Percentiles rank a stretch among this genome's conserved stretches.
These are phyloP conservation scores for Microcebus griseorufus DNA, from an alignment of 2,113 vertebrate genomes.

Conservation along the genomic window DNA sequence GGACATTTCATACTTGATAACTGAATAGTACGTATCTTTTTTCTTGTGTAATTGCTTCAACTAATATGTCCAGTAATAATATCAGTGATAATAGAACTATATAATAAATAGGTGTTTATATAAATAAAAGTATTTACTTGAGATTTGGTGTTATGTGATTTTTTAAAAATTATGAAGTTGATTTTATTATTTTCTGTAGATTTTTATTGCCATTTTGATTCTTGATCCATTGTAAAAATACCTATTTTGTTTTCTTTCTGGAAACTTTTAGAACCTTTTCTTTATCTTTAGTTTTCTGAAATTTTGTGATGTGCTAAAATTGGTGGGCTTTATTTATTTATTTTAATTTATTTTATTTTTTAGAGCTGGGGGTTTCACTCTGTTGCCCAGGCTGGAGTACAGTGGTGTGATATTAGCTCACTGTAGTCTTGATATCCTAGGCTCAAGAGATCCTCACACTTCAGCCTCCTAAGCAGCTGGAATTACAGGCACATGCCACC, in stretches of 20 bases:
- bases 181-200: conserved; percentile 11
- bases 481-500: too few species aligned
- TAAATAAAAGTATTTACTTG: background rate
- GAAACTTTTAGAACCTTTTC: background rate
- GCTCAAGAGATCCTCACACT: too few species aligned
- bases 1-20: too few species aligned
- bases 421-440: too few species aligned
- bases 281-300: background rate
- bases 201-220: background rate
- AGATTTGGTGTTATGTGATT: conserved; percentile 17
- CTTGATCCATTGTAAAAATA: background rate
- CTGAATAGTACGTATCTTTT: background rate
- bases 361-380: too few species aligned
- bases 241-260: background rate
- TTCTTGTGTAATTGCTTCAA: background rate
- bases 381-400: too few species aligned
- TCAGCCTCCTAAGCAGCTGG: too few species aligned
- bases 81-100: background rate
- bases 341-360: too few species aligned
- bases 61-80: background rate
- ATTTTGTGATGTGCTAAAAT: background rate
- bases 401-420: too few species aligned
- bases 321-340: too few species aligned
- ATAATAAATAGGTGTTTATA: too few species aligned
- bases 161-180: background rate